Percentiles rank a stretch among this genome's conserved stretches.
phyloP scores from a whole-genome alignment of 1,140 invertebrate species.

The Drosophila ambigua region DNA sequence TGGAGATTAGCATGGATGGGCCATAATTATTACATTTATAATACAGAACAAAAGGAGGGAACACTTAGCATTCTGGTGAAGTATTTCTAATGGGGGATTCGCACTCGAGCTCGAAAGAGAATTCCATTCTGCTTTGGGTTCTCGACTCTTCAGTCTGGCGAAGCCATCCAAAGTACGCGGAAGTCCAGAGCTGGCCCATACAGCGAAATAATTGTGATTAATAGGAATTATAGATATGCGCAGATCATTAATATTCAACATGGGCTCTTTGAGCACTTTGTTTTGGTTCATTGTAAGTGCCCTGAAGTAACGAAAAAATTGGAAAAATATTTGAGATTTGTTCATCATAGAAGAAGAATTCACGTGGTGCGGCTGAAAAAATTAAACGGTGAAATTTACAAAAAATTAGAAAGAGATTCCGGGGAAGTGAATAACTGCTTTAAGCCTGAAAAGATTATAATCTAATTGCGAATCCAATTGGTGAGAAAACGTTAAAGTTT shows the following conservation, averaged over 20 bases:
- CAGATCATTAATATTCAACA: constrained; percentile 58
- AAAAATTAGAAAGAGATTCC: too few species aligned
- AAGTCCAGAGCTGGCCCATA: constrained; percentile 32
- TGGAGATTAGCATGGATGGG: constrained; percentile 43
- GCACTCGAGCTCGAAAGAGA: constrained; percentile 6
- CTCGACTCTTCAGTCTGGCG: constrained; percentile 51
- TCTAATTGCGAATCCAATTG: too few species aligned
- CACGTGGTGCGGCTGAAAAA: not conserved
- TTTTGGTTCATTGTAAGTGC: constrained; percentile 68
- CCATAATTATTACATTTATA: constrained; percentile 40
- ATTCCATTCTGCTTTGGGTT: constrained; percentile 30
- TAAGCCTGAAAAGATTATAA: too few species aligned
- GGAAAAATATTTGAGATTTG: not conserved
- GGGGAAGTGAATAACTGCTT: too few species aligned
- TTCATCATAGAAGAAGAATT: constrained; percentile 7
- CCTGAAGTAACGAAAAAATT: not conserved
- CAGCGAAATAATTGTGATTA: constrained; percentile 30
- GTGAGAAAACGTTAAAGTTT: too few species aligned
- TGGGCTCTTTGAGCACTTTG: constrained; percentile 44
- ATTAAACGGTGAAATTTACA: not conserved
- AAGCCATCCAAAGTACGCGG: constrained; percentile 51
- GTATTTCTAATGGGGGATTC: constrained; percentile 55
- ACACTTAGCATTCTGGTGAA: constrained; percentile 51
- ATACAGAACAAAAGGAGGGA: constrained; percentile 14
- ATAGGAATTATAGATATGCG: not conserved